Percentiles rank a stretch among this genome's conserved stretches.
phyloP scores from a whole-genome alignment of 2,888 invertebrate species.

The Ormyrus thymus region DNA sequence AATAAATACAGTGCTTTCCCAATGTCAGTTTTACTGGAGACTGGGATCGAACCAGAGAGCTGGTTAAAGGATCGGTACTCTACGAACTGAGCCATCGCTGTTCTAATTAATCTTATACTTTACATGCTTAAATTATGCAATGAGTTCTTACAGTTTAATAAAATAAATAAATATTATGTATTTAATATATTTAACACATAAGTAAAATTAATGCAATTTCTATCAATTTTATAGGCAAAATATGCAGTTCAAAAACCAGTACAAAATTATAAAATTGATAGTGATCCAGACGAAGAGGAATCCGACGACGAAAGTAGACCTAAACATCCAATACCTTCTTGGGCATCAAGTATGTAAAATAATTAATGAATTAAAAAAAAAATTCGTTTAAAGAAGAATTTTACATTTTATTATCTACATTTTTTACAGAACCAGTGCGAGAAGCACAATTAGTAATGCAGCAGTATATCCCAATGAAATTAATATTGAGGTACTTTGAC shows the following conservation, averaged over 20 bases:
- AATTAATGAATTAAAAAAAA: conserved; percentile 26
- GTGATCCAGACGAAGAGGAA: conserved; percentile 71
- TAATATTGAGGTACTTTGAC: conserved; percentile 79
- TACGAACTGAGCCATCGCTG: too few relatives aligned
- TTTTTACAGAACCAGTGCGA: conserved; percentile 74
- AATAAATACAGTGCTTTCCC: too few relatives aligned
- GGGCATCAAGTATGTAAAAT: conserved; percentile 67
- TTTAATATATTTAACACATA: background rate
- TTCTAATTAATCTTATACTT: too few relatives aligned
- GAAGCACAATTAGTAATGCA: conserved; percentile 75
- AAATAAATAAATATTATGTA: background rate
- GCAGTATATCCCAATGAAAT: conserved; percentile 70
- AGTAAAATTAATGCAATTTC: background rate
- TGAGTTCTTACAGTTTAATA: too few relatives aligned
- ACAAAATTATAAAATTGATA: conserved; percentile 69
- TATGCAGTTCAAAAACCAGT: conserved; percentile 51
- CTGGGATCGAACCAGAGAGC: too few relatives aligned
- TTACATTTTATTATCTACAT: conserved; percentile 37
- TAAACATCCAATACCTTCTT: conserved; percentile 69
- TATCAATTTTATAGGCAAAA: conserved; percentile 58
- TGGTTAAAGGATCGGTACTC: too few relatives aligned
- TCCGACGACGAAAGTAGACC: conserved; percentile 70
- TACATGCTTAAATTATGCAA: too few relatives aligned
- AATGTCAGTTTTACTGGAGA: too few relatives aligned
- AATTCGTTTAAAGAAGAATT: conserved; percentile 1